Evolutionary conservation across 2,113 vertebrate genomes (phyloP), one percentile per base, ranked within the genome.

Genomic region (Onychostruthus taczanowskii): DNA sequence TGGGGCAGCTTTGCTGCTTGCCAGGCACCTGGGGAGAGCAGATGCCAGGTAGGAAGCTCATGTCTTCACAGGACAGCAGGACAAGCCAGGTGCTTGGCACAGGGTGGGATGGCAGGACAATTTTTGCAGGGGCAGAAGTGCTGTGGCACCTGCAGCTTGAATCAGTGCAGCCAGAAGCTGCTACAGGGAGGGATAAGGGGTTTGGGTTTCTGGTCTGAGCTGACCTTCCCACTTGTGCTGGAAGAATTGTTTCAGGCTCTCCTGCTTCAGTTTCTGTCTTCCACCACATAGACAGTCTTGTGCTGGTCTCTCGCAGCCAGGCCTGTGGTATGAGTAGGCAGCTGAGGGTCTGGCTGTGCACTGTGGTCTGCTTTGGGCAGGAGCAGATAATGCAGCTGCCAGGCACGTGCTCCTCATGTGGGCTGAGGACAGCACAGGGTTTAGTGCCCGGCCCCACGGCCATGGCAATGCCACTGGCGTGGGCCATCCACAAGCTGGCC

Each of bases 281-380:
- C 39, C 30, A 37, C 30, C 33, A 9, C 0, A 2, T 0, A 11
- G 68, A 43, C 30, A 49, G 39, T 27, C 44, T 33, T 0, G 0
- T 6, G 46, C 41, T 22, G 19, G 31, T 41, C 19, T 64, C 53
- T 18, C 1, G 2, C 35, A 61, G 68, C 55, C 64, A 50, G 58
- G 21, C 28, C 50, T 16, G 3, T 6, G 23, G 37, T 33, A 8
- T 1, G 2, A 44, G 35, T 7, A 33, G 50, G 35, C 30, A 61
- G 68, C 53, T 19, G 58, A 63, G 76, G 43, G 64, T 81, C 70
- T 66, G 50, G 64, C 69, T 18, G 0, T 3, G 37, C 2, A 1
- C n/a, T 15, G 15, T 11, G 26, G 7, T 41, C 76, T 62, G 49
- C 39, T 75, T 13, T 11, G 33, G 19, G 44, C 7, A 11, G 72